phyloP scores from a whole-genome alignment of 2,113 vertebrate species.

The Scolopax mira region DNA sequence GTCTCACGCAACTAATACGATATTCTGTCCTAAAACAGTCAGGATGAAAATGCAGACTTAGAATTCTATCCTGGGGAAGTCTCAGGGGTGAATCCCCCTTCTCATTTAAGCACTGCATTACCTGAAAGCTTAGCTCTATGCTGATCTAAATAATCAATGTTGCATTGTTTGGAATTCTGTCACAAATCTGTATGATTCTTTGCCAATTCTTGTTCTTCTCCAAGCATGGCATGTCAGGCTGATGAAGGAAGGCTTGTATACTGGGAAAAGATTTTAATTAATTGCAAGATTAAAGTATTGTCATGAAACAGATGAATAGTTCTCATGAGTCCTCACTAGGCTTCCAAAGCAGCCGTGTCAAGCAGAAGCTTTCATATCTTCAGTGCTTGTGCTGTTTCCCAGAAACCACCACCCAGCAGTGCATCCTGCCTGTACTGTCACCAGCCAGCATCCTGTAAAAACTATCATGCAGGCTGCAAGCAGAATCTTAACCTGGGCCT shows the following conservation, averaged over 20 bases:
- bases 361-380: slow-evolving; percentile 4
- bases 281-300: slow-evolving; percentile 69
- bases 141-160: slow-evolving; percentile 23
- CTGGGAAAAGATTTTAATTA: slow-evolving; percentile 71
- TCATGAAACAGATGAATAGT: slow-evolving; percentile 68
- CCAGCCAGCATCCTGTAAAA: neutral
- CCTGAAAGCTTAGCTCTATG: neutral
- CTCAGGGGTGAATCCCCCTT: neutral
- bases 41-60: neutral
- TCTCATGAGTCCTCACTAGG: slow-evolving; percentile 49
- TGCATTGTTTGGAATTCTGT: slow-evolving; percentile 19
- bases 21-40: neutral
- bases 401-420: neutral
- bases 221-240: slow-evolving; percentile 24
- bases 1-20: neutral
- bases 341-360: slow-evolving; percentile 53
- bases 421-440: neutral
- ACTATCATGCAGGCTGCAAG: neutral
- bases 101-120: slow-evolving; percentile 16
- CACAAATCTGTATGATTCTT: slow-evolving; percentile 27
- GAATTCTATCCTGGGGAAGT: neutral
- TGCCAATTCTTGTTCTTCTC: slow-evolving; percentile 39
- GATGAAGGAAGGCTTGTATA: slow-evolving; percentile 48
- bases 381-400: slow-evolving; percentile 10
- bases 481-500: neutral